Conservation (phyloP, 2,113 vertebrate genomes). For the Callopanchax toddi region DNA sequence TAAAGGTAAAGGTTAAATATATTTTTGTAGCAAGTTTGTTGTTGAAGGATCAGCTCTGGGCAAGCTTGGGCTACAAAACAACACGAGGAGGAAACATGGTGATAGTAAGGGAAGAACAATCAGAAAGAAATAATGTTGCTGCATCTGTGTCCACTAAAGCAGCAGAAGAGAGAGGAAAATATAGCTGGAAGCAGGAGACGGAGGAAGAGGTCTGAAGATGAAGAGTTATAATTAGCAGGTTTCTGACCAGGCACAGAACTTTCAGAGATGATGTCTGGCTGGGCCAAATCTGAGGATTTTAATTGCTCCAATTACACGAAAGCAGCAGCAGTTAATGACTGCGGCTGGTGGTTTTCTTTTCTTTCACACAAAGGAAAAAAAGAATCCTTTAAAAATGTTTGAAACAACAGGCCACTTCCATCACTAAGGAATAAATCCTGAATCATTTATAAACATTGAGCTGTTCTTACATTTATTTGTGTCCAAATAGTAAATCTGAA, state of each 20-base stretch:
- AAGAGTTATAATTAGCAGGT: conserved; percentile 65
- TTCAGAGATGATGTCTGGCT: conserved; percentile 7
- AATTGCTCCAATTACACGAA: neutral
- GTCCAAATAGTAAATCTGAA: too few species aligned
- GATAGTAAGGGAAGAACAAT: neutral
- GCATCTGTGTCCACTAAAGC: conserved; percentile 25
- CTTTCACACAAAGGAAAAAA: neutral
- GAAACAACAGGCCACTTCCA: too few species aligned
- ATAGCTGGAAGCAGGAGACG: conserved; percentile 30
- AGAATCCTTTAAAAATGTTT: conserved; percentile 8
- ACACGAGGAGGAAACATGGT: too few species aligned
- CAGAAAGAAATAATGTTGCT: conserved; percentile 25
- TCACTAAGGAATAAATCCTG: too few species aligned
- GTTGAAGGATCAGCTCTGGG: too few species aligned
- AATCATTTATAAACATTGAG: too few species aligned
- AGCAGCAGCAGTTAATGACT: neutral
- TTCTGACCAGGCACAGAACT: neutral
- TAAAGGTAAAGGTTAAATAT: too few species aligned
- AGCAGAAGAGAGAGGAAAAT: conserved; percentile 33
- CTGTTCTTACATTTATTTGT: too few species aligned
- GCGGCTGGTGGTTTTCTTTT: neutral
- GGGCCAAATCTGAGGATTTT: neutral
- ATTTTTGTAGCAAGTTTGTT: too few species aligned
- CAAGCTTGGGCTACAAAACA: too few species aligned
- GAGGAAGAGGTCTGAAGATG: conserved; percentile 21